A percentile compares a stretch with the other conserved stretches of the same genome.
phyloP scores from a whole-genome alignment of 2,888 invertebrate species.

The Patella caerulea region DNA sequence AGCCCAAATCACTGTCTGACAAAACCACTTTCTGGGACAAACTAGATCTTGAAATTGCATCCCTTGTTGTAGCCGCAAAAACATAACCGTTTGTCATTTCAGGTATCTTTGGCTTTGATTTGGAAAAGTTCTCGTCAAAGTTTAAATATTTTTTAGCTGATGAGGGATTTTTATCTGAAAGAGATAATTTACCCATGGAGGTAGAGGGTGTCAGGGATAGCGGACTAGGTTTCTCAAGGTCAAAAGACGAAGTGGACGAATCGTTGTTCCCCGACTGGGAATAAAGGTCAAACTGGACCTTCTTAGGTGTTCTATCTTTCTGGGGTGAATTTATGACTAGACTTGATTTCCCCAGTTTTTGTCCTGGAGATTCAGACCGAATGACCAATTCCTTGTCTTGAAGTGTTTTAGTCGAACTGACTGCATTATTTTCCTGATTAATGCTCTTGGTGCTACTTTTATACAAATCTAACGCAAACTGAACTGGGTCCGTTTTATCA shows the following conservation, averaged over 20 bases:
- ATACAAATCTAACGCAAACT: not conserved
- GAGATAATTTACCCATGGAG: slow-evolving; percentile 30
- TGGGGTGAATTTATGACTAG: not conserved
- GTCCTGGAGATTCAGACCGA: not conserved
- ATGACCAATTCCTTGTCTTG: not conserved
- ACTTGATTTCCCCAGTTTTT: not conserved
- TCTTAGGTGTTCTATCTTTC: slow-evolving; percentile 33
- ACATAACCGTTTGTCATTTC: not conserved
- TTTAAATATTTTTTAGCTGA: slow-evolving; percentile 30
- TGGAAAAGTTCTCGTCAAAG: not conserved
- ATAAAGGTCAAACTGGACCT: slow-evolving; percentile 53
- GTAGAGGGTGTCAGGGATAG: slow-evolving; percentile 36
- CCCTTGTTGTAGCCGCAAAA: not conserved
- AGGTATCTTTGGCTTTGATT: slow-evolving; percentile 5
- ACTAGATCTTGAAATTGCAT: slow-evolving; percentile 12
- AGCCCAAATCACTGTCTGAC: not conserved
- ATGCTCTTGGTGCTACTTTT: not conserved
- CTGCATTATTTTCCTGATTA: not conserved
- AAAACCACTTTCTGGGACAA: not conserved
- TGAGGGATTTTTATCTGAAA: slow-evolving; percentile 36
- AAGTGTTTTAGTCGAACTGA: not conserved
- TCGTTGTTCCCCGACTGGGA: slow-evolving; percentile 30
- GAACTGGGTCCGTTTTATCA: not conserved
- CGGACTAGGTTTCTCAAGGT: slow-evolving; percentile 62
- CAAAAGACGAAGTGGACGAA: slow-evolving; percentile 57